phyloP scores from a whole-genome alignment of 2,113 vertebrate genomes.

The Oplegnathus fasciatus region DNA sequence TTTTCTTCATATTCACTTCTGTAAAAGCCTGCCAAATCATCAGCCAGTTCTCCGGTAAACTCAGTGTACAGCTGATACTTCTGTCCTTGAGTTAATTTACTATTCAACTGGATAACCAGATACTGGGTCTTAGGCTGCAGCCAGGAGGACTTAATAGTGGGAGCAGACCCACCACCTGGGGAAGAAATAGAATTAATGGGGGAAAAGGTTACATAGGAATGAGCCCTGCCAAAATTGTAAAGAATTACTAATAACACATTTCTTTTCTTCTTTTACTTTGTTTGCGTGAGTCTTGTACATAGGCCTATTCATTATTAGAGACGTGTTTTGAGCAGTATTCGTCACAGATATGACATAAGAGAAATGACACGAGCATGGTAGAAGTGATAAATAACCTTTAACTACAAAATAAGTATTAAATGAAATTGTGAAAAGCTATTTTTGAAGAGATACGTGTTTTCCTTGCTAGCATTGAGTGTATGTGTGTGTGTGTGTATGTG shows the following conservation, averaged over 20 bases:
- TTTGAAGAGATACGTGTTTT: no score
- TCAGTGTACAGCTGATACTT: constrained; percentile 81
- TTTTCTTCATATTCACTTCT: constrained; percentile 89
- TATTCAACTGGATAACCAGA: constrained; percentile 85
- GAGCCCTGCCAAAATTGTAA: not conserved
- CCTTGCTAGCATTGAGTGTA: no score
- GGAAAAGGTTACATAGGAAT: not conserved
- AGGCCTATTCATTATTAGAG: no score
- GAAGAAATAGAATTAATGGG: not conserved
- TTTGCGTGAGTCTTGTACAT: no score
- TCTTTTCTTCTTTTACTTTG: no score
- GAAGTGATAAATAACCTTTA: no score
- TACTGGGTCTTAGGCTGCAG: constrained; percentile 83
- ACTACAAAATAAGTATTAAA: no score
- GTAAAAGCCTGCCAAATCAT: constrained; percentile 92
- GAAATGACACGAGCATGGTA: no score
- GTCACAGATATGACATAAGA: no score
- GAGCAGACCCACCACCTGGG: not conserved
- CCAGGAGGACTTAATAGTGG: constrained; percentile 62
- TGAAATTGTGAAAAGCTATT: no score
- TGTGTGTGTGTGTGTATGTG: not conserved
- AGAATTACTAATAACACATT: no score
- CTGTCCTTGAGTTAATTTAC: constrained; percentile 50
- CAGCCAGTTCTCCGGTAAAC: constrained; percentile 89
- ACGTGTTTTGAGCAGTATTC: no score